Conservation (phyloP, 2,888 invertebrate genomes). For the Trissolcus brochymenae region DNA sequence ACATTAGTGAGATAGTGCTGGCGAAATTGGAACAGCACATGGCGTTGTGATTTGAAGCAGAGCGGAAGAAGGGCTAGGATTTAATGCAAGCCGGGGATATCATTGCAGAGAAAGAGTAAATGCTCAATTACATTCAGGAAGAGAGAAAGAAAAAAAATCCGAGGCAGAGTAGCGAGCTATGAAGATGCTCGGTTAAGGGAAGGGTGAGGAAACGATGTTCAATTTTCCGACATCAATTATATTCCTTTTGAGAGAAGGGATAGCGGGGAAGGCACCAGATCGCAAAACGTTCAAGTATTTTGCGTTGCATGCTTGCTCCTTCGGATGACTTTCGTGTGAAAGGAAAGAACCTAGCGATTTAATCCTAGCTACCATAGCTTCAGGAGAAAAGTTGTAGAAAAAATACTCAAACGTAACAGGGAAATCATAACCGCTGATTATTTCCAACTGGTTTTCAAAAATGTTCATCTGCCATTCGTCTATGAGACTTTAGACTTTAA, state of each 20-base stretch:
- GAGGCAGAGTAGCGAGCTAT: constrained; percentile 18
- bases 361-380: constrained; percentile 30
- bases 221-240: constrained; percentile 63
- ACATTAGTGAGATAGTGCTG: constrained; percentile 16
- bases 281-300: constrained; percentile 56
- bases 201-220: constrained; percentile 57
- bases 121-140: constrained; percentile 54
- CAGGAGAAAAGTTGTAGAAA: constrained; percentile 4
- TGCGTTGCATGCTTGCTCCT: constrained; percentile 58
- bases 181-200: constrained; percentile 23
- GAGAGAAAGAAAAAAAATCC: constrained; percentile 47
- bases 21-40: constrained; percentile 43
- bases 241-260: constrained; percentile 41
- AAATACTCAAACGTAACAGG: not conserved
- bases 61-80: constrained; percentile 40
- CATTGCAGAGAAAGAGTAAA: constrained; percentile 51
- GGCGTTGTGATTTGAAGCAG: constrained; percentile 41
- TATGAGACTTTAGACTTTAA: no score
- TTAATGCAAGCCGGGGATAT: constrained; percentile 51
- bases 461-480: no score
- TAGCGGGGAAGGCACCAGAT: constrained; percentile 40
- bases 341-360: constrained; percentile 56
- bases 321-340: constrained; percentile 61
- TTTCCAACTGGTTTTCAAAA: no score
- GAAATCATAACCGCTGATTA: not conserved